Percentiles rank a stretch among this genome's conserved stretches.
Evolutionary conservation across 2,797 vertebrate species (phyloP).

Genomic region (Falco rusticolus): DNA sequence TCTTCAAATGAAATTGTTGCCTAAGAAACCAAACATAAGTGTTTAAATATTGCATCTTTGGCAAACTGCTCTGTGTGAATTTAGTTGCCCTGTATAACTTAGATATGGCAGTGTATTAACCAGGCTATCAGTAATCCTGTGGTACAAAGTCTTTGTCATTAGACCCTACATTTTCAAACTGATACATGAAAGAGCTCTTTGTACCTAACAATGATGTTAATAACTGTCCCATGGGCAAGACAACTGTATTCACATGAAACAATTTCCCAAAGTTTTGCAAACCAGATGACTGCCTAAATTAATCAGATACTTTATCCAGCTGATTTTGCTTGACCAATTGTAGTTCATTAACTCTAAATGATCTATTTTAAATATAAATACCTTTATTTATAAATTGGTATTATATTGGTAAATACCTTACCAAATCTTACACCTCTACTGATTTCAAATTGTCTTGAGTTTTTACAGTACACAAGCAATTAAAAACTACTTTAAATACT

Average conservation of each 20-base stretch:
- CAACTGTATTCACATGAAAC: not conserved
- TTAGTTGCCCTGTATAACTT: not conserved
- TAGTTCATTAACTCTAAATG: not conserved
- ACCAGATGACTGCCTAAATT: not conserved
- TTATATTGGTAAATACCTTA: too few species aligned
- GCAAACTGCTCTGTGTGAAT: not conserved
- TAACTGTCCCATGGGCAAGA: not conserved
- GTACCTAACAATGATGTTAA: not conserved
- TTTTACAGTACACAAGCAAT: not conserved
- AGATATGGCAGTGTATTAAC: not conserved
- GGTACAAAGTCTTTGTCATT: not conserved
- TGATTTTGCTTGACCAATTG: not conserved
- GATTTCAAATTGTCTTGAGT: not conserved
- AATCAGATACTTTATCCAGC: not conserved
- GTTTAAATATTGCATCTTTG: not conserved
- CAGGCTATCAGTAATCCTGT: not conserved
- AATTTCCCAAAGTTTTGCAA: not conserved
- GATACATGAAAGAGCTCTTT: not conserved
- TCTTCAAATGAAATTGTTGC: slow-evolving; percentile 40
- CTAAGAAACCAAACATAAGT: slow-evolving; percentile 65
- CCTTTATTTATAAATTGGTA: too few species aligned
- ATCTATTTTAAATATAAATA: not conserved
- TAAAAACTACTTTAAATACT: not conserved
- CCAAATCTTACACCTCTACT: not conserved
- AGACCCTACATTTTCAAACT: not conserved